phyloP scores from a whole-genome alignment of 2,797 vertebrate genomes.

The Phataginus tricuspis region DNA sequence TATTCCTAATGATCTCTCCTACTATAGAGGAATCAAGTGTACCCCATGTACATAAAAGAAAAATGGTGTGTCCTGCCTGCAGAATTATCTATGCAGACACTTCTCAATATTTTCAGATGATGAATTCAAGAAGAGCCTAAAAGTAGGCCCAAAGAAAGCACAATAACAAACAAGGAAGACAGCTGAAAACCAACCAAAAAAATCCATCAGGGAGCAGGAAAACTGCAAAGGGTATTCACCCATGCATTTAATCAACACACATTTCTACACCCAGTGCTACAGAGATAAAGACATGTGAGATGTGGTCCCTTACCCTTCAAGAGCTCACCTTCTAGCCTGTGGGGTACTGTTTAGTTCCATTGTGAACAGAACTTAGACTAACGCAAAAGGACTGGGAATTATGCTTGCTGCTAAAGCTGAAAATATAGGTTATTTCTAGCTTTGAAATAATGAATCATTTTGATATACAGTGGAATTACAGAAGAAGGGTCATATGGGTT shows the following conservation, averaged over 20 bases:
- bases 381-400: background rate
- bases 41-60: background rate
- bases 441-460: slow-evolving; percentile 6
- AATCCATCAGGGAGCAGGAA: background rate
- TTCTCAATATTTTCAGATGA: slow-evolving; percentile 12
- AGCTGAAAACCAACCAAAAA: background rate
- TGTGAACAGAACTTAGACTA: background rate
- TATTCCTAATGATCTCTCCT: background rate
- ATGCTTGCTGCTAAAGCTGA: background rate
- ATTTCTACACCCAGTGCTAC: background rate
- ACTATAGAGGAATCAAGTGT: slow-evolving; percentile 28
- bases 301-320: background rate
- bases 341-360: background rate
- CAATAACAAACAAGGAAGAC: background rate
- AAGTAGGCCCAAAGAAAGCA: background rate
- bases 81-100: slow-evolving; percentile 12
- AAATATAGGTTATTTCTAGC: background rate
- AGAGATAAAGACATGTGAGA: background rate
- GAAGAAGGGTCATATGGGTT: background rate
- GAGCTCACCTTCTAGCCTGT: background rate
- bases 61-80: background rate
- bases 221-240: background rate
- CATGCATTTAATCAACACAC: background rate
- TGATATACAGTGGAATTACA: background rate
- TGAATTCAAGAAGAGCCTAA: background rate